A percentile compares a stretch with the other conserved stretches of the same genome.
phyloP scores from a whole-genome alignment of 2,113 vertebrate genomes.

The Anarrhichthys ocellatus region DNA sequence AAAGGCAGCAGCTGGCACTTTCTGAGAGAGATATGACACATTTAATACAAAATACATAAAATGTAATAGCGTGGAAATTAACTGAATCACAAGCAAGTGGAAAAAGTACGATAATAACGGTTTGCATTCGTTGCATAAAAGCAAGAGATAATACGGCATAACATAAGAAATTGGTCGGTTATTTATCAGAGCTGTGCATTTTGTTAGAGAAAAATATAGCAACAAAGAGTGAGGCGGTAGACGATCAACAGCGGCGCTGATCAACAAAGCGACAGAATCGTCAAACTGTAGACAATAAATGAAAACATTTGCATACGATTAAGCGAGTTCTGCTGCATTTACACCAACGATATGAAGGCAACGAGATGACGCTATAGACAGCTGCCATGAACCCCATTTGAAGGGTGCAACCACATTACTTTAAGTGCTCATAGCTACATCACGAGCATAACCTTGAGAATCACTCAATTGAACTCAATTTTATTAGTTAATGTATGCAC shows the following conservation, averaged over 20 bases:
- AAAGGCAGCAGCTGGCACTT: background rate
- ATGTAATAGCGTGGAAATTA: background rate
- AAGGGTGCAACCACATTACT: constrained; percentile 61
- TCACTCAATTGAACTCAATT: constrained; percentile 39
- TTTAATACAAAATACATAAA: background rate
- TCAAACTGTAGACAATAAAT: constrained; percentile 19
- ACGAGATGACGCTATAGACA: constrained; percentile 29
- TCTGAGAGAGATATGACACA: constrained; percentile 1
- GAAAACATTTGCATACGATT: background rate
- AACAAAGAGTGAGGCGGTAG: background rate
- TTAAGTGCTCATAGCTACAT: constrained; percentile 61
- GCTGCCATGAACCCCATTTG: constrained; percentile 47
- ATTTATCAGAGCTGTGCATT: background rate
- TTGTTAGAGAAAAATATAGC: background rate
- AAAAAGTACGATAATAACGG: background rate
- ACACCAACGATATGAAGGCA: constrained; percentile 28
- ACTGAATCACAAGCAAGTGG: constrained; percentile 1
- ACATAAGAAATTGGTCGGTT: background rate
- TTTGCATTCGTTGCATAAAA: background rate
- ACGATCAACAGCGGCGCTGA: background rate
- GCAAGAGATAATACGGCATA: background rate
- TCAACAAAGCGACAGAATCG: background rate
- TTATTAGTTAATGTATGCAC: constrained; percentile 38
- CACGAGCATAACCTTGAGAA: constrained; percentile 51
- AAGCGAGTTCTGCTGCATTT: constrained; percentile 32